These are phyloP conservation scores for Parambassis ranga DNA, from an alignment of 2,797 vertebrate genomes.

Conservation along the genomic window DNA sequence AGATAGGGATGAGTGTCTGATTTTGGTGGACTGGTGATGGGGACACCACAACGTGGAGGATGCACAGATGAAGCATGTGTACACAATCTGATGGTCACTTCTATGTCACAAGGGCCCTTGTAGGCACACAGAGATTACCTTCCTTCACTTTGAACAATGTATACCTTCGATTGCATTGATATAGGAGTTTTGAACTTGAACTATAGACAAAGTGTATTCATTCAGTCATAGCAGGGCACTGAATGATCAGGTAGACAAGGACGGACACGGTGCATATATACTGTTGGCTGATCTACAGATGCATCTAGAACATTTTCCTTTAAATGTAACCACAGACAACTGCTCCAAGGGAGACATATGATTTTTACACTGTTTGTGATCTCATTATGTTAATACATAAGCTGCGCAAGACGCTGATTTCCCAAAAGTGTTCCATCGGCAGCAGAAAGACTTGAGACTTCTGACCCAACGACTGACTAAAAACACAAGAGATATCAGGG, in stretches of 20 bases:
- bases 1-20: no score
- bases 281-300: no score
- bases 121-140: no score
- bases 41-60: no score
- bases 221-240: neutral
- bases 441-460: conserved; percentile 22
- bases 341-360: neutral
- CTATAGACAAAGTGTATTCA: no score
- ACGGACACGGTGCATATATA: no score
- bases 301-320: no score
- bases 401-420: conserved; percentile 3
- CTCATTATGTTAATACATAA: conserved; percentile 6
- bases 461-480: conserved; percentile 32
- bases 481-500: conserved; percentile 32
- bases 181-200: neutral
- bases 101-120: no score
- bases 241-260: no score
- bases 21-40: no score
- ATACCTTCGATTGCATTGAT: neutral
- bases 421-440: neutral
- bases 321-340: neutral
- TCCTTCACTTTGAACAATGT: neutral
- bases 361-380: neutral
- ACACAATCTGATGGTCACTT: no score
- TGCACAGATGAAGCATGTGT: no score